Evolutionary conservation across 2,888 invertebrate genomes (phyloP).

Genomic region (Euplagia quadripunctaria): DNA sequence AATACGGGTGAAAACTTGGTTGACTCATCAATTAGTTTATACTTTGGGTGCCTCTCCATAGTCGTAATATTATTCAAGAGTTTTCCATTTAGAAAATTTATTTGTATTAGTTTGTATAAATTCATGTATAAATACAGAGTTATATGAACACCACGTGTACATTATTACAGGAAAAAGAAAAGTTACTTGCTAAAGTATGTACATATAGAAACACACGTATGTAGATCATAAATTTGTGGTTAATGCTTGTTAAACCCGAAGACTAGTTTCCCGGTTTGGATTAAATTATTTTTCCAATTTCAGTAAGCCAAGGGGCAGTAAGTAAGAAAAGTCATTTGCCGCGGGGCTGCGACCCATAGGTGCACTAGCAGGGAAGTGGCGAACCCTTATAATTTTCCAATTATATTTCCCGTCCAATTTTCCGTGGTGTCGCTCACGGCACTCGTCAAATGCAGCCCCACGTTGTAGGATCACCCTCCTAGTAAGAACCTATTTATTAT

Average conservation of each 20-base stretch:
- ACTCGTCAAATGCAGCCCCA: constrained; percentile 84
- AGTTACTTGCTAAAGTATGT: no score
- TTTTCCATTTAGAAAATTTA: not conserved
- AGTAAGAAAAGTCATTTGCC: constrained; percentile 56
- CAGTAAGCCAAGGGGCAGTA: constrained; percentile 54
- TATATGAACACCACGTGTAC: not conserved
- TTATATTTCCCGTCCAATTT: constrained; percentile 87
- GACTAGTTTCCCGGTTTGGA: constrained; percentile 34
- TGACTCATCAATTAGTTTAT: not conserved
- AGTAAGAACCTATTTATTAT: constrained; percentile 60
- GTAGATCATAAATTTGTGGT: constrained; percentile 6
- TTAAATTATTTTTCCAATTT: constrained; percentile 62
- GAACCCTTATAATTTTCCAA: constrained; percentile 86
- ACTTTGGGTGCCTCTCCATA: not conserved
- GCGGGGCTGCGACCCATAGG: constrained; percentile 51
- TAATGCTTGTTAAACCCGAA: constrained; percentile 14
- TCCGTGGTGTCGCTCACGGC: constrained; percentile 86
- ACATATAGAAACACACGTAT: not conserved
- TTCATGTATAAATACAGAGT: not conserved
- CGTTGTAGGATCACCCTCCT: constrained; percentile 52
- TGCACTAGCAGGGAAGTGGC: constrained; percentile 70
- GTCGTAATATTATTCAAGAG: not conserved
- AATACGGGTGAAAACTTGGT: not conserved
- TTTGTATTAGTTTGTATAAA: not conserved
- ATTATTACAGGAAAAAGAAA: no score